Conservation (phyloP, 2,888 invertebrate species). For the Euspilapteryx auroguttella region DNA sequence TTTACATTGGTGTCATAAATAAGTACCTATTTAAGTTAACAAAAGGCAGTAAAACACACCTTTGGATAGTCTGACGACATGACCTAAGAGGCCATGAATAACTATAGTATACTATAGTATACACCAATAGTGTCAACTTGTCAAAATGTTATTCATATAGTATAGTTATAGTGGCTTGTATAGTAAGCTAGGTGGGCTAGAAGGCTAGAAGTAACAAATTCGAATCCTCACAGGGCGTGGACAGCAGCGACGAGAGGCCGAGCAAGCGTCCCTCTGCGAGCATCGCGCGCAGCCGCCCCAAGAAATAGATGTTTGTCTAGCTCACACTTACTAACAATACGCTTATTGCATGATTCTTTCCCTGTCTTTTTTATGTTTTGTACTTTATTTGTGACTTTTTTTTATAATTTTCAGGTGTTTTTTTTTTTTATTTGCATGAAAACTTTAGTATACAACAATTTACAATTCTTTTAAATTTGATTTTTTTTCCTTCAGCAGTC, state of each 20-base stretch:
- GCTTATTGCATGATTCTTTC: constrained; percentile 6
- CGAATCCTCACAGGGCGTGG: constrained; percentile 40
- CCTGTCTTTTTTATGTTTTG: background rate
- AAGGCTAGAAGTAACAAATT: too few species aligned
- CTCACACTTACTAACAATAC: constrained; percentile 11
- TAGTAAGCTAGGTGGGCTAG: too few species aligned
- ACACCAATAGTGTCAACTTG: too few species aligned
- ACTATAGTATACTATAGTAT: too few species aligned
- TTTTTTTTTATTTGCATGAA: background rate
- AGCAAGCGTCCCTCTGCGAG: constrained; percentile 36
- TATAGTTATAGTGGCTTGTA: too few species aligned
- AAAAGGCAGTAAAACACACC: too few species aligned
- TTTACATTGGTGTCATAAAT: too few species aligned
- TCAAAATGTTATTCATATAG: too few species aligned
- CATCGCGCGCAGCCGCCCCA: constrained; percentile 46
- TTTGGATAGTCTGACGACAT: too few species aligned
- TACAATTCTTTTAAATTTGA: constrained; percentile 4
- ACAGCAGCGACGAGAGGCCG: constrained; percentile 46
- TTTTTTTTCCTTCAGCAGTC: constrained; percentile 20
- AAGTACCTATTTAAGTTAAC: too few species aligned
- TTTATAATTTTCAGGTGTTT: background rate
- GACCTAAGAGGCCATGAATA: too few species aligned
- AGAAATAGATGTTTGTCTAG: constrained; percentile 54
- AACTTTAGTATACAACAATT: background rate
- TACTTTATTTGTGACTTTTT: background rate